phyloP scores from a whole-genome alignment of 2,888 invertebrate genomes.

The Hirtodrosophila confusa region DNA sequence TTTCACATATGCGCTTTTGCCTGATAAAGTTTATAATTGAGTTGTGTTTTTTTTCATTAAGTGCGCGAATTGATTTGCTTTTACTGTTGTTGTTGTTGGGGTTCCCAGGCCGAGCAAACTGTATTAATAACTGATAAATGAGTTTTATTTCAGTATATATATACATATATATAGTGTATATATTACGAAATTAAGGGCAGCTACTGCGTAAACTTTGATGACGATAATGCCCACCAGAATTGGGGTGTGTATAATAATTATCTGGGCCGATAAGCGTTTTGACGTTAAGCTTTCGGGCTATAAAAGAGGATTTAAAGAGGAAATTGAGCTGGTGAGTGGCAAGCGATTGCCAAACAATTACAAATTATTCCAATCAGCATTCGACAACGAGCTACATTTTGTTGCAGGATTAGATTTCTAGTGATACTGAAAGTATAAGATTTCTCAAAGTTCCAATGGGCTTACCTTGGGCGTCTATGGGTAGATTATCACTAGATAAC shows the following conservation, averaged over 20 bases:
- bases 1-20: constrained; percentile 41
- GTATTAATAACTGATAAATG: constrained; percentile 75
- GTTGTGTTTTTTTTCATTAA: constrained; percentile 78
- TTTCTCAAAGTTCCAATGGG: not conserved
- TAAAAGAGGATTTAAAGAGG: constrained; percentile 47
- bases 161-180: constrained; percentile 21
- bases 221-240: constrained; percentile 29
- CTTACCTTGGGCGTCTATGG: not conserved
- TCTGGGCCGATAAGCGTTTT: constrained; percentile 21
- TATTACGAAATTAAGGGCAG: constrained; percentile 20
- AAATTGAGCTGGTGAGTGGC: constrained; percentile 48
- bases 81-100: constrained; percentile 18
- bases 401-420: constrained; percentile 16
- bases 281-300: constrained; percentile 14
- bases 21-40: constrained; percentile 76
- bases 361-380: constrained; percentile 53
- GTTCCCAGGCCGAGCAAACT: constrained; percentile 59
- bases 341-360: constrained; percentile 55
- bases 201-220: constrained; percentile 15
- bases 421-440: constrained; percentile 17
- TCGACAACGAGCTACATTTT: not conserved
- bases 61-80: constrained; percentile 75
- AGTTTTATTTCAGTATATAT: constrained; percentile 47
- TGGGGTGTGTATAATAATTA: constrained; percentile 16
- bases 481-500: no score